Percentiles rank a stretch among this genome's conserved stretches.
phyloP scores from a whole-genome alignment of 2,888 invertebrate genomes.

The Cephus pygmeus region DNA sequence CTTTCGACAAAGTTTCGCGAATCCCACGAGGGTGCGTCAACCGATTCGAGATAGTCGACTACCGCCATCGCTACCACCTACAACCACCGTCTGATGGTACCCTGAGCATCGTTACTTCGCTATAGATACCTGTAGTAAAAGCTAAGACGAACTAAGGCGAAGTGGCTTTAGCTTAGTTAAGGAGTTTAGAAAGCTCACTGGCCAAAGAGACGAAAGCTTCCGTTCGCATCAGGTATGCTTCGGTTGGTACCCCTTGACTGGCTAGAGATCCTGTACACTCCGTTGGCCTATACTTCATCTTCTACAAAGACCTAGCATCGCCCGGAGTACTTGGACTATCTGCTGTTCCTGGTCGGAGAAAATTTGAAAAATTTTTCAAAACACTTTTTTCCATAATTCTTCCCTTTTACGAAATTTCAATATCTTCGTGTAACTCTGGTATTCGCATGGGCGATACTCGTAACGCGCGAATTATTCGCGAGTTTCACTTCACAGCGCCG shows the following conservation, averaged over 20 bases:
- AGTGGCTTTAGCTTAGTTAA: not conserved
- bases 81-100: not conserved
- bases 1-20: not conserved
- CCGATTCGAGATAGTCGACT: not conserved
- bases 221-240: not conserved
- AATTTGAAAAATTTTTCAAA: not conserved
- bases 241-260: not conserved
- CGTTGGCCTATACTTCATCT: not conserved
- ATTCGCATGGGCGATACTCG: not conserved
- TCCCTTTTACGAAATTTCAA: not conserved
- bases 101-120: not conserved
- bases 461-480: not conserved
- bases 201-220: not conserved
- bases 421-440: not conserved
- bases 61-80: too few relatives aligned
- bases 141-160: not conserved
- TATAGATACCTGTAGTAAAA: not conserved
- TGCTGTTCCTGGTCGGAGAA: too few relatives aligned
- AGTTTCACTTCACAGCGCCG: not conserved
- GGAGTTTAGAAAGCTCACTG: not conserved
- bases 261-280: not conserved
- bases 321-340: not conserved
- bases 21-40: not conserved
- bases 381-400: not conserved
- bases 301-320: not conserved